Percentiles rank a stretch among this genome's conserved stretches.
These are phyloP conservation scores for Myrmecophaga tridactyla DNA, from an alignment of 2,113 vertebrate genomes.

Conservation along the genomic window DNA sequence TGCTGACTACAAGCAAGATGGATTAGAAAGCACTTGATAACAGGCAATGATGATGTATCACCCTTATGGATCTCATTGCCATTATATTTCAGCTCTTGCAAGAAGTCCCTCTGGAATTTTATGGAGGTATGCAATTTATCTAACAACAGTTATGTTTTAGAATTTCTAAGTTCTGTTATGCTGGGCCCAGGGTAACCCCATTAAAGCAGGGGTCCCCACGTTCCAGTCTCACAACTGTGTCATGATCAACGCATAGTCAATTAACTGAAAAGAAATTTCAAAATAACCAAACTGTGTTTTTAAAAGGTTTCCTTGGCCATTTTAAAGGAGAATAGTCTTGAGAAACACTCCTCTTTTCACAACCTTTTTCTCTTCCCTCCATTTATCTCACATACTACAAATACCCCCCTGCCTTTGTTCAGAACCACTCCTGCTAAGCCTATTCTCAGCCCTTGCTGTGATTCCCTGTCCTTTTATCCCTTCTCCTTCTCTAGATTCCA, in stretches of 20 bases:
- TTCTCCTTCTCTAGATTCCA: not conserved
- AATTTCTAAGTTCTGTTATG: not conserved
- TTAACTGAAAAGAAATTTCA: constrained; percentile 32
- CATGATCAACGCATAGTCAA: not conserved
- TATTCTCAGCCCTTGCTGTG: not conserved
- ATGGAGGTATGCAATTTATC: not conserved
- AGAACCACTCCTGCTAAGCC: not conserved
- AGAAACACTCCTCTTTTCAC: constrained; percentile 28
- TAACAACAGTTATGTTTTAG: not conserved
- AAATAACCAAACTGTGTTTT: not conserved
- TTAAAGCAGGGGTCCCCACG: not conserved
- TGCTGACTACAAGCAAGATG: not conserved
- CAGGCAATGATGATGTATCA: not conserved
- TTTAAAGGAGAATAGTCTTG: not conserved
- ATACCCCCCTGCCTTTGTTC: not conserved
- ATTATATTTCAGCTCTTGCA: not conserved
- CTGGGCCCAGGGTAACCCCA: not conserved
- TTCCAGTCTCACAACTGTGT: constrained; percentile 5
- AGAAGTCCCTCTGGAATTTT: not conserved
- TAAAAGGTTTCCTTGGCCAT: not conserved
- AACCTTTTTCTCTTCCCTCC: not conserved
- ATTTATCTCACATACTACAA: not conserved
- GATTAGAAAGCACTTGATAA: not conserved
- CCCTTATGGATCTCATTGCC: not conserved
- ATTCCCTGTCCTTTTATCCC: not conserved